Percentiles rank a stretch among this genome's conserved stretches.
These are phyloP conservation scores for Aythya baeri DNA, from an alignment of 2,113 vertebrate species.

Conservation along the genomic window DNA sequence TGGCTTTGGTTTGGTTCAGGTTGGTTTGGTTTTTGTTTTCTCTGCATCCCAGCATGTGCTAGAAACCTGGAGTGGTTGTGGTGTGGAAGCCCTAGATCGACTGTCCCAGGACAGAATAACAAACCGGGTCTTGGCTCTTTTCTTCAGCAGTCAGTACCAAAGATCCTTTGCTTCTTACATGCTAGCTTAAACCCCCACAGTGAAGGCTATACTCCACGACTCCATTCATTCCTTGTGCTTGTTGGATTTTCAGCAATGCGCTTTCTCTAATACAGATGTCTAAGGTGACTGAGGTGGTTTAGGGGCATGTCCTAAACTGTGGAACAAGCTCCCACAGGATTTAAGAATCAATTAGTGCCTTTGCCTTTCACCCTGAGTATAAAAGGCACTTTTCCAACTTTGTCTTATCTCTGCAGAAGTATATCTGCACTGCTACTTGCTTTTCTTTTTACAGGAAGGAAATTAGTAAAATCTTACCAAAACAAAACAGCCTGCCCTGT, in stretches of 20 bases:
- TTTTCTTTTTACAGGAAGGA: not conserved
- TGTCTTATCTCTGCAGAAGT: not conserved
- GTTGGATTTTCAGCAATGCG: not conserved
- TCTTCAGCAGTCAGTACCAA: not conserved
- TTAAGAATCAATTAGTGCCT: not conserved
- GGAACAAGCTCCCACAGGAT: not conserved
- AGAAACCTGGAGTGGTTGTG: not conserved
- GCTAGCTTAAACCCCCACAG: not conserved
- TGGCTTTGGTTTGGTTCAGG: too few species aligned
- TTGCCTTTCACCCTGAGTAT: not conserved
- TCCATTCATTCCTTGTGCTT: not conserved
- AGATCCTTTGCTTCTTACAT: not conserved
- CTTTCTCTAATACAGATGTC: not conserved
- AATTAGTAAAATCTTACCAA: not conserved
- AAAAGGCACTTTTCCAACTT: not conserved
- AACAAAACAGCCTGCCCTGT: not conserved
- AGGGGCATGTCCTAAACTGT: not conserved
- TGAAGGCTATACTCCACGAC: not conserved
- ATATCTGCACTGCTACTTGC: not conserved
- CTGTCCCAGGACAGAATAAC: not conserved
- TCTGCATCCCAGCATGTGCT: not conserved
- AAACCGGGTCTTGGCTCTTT: not conserved
- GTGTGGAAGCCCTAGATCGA: not conserved
- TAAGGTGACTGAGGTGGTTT: not conserved
- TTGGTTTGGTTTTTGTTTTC: too few species aligned